Base-by-base conservation (phyloP, 2,113 vertebrate genomes). In the Panurus biarmicus region DNA sequence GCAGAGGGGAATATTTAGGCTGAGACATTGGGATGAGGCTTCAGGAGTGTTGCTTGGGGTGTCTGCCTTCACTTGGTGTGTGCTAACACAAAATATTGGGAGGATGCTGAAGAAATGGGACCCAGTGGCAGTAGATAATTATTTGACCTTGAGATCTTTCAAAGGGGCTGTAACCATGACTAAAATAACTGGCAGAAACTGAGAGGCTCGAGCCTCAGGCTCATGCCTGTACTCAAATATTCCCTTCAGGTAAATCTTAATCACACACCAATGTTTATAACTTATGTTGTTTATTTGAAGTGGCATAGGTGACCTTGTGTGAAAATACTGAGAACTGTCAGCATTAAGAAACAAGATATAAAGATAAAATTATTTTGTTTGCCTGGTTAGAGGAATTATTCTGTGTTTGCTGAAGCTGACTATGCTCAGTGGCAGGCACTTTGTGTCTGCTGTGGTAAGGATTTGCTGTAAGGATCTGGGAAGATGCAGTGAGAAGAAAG, bases 381-480 rank as follows among this genome's bases (percentile, higher is more conserved):
- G 42, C 4, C 25, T 70, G 71, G 8, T 24, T 24, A 48, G 21
- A 28, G 33, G 38, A 44, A 58, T 74, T 51, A 13, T n/a, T 77
- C 64, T 70, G 11, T 33, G 23, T 84, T 92, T 86, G 45, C 75
- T 74, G 56, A 36, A 24, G 28, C 42, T 75, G 38, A 5, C 58
- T 61, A 4, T 11, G 38, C 26, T 15, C 19, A 42, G 31, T 33
- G 61, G 62, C 70, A 80, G 50, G 42, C 18, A 6, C 31, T 48
- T 42, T 19, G 25, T 76, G 17, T 25, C 67, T 87, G 76, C 54
- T 40, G 28, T n/a, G 35, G 22, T 44, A 35, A 78, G 48, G 61
- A 84, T 93, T 93, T 96, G 77, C 31, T 64, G 26, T 23, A 23
- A 81, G 48, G 50, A 75, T 94, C 94, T 96, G 86, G 69, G 83